phyloP scores from a whole-genome alignment of 2,888 invertebrate species.

The Ommatoiulus sabulosus region DNA sequence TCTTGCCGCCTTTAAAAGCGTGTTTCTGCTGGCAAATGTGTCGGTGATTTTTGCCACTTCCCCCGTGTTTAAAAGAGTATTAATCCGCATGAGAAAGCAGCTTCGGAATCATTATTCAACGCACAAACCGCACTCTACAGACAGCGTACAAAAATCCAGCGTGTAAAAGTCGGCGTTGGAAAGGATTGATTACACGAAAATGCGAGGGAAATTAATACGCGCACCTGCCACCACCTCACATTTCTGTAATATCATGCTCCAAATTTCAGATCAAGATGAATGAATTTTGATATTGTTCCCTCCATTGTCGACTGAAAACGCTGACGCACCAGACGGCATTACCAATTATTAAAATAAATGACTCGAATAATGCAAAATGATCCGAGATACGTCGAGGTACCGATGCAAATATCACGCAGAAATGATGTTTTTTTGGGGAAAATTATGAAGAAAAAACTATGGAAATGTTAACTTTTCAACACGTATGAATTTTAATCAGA shows the following conservation, averaged over 20 bases:
- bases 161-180: not conserved
- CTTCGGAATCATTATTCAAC: conserved; percentile 21
- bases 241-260: conserved; percentile 24
- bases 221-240: conserved; percentile 14
- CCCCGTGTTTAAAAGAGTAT: conserved; percentile 29
- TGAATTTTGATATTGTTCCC: conserved; percentile 35
- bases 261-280: conserved; percentile 33
- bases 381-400: not conserved
- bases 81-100: conserved; percentile 31
- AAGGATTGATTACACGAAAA: conserved; percentile 35
- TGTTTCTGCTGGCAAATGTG: not conserved
- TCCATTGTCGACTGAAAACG: not conserved
- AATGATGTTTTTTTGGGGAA: not conserved
- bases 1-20: not conserved
- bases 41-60: not conserved
- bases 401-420: too few relatives aligned
- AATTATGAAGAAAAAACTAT: not conserved
- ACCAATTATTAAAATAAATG: conserved; percentile 40
- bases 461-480: not conserved
- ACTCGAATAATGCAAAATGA: conserved; percentile 32
- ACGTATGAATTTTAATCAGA: not conserved
- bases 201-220: not conserved
- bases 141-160: conserved; percentile 15
- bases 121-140: conserved; percentile 36
- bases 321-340: conserved; percentile 24